phyloP scores from a whole-genome alignment of 2,113 vertebrate species.

The Melanerpes formicivorus region DNA sequence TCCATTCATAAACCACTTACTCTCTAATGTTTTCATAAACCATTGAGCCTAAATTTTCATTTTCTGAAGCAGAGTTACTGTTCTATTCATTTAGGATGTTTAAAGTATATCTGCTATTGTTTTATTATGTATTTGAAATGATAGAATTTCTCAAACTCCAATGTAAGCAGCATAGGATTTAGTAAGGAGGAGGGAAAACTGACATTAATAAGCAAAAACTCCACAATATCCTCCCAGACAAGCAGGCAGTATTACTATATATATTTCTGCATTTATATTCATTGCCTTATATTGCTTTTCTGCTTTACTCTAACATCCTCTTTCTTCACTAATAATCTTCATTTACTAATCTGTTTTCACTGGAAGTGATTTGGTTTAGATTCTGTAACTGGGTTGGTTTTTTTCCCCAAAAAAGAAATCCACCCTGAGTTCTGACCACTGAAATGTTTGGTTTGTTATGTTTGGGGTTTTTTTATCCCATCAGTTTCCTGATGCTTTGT shows the following conservation, averaged over 20 bases:
- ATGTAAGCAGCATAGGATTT: slow-evolving; percentile 53
- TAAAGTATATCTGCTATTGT: slow-evolving; percentile 25
- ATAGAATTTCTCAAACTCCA: slow-evolving; percentile 65
- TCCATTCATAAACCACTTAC: slow-evolving; percentile 23
- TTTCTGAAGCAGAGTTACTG: slow-evolving; percentile 16
- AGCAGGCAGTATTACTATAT: background rate
- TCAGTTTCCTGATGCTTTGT: slow-evolving; percentile 16
- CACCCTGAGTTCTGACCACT: slow-evolving; percentile 8
- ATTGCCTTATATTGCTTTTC: background rate
- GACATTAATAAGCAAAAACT: slow-evolving; percentile 69
- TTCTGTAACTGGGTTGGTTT: background rate
- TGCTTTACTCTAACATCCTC: slow-evolving; percentile 15
- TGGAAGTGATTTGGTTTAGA: slow-evolving; percentile 42
- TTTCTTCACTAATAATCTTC: slow-evolving; percentile 5
- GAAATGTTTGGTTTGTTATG: background rate
- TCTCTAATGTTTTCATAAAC: slow-evolving; percentile 16
- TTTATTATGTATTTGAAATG: slow-evolving; percentile 65
- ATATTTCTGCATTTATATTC: slow-evolving; percentile 48
- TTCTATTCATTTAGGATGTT: slow-evolving; percentile 28
- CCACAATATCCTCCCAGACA: slow-evolving; percentile 55
- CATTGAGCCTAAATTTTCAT: background rate
- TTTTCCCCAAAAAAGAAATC: background rate
- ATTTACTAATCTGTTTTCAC: background rate
- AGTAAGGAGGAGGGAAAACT: slow-evolving; percentile 67
- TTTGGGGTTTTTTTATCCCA: background rate